These are phyloP conservation scores for Mormyrops boulengeri DNA, from an alignment of 2,797 vertebrate species.

Conservation along the genomic window DNA sequence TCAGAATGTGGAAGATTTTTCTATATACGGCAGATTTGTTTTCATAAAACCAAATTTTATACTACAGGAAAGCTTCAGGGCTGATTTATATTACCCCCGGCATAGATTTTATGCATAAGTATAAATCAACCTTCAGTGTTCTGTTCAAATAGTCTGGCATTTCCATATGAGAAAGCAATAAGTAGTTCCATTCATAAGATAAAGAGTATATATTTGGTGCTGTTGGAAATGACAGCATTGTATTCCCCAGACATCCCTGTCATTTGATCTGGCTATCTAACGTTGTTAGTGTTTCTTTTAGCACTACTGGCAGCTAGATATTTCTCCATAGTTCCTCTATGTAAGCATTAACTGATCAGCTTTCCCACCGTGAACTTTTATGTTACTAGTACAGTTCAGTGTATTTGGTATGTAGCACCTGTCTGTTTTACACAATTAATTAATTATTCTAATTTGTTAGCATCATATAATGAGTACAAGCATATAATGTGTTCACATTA, in stretches of 20 bases:
- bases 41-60: neutral
- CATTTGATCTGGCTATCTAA: neutral
- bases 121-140: neutral
- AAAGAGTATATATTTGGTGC: neutral
- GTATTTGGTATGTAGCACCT: neutral
- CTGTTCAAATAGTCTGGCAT: neutral
- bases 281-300: neutral
- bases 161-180: neutral
- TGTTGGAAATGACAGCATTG: neutral
- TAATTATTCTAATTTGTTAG: neutral
- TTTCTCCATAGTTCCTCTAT: neutral
- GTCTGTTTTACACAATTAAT: neutral
- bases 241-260: neutral
- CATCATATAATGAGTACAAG: neutral
- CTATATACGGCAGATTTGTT: neutral
- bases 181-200: neutral
- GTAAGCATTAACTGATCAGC: neutral
- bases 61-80: slow-evolving; percentile 11
- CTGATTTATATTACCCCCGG: neutral
- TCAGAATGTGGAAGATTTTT: neutral
- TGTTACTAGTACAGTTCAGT: neutral
- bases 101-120: neutral
- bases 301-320: neutral
- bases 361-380: neutral
- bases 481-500: neutral